These are phyloP conservation scores for Torymus auratus DNA, from an alignment of 2,888 invertebrate genomes.

Conservation along the genomic window DNA sequence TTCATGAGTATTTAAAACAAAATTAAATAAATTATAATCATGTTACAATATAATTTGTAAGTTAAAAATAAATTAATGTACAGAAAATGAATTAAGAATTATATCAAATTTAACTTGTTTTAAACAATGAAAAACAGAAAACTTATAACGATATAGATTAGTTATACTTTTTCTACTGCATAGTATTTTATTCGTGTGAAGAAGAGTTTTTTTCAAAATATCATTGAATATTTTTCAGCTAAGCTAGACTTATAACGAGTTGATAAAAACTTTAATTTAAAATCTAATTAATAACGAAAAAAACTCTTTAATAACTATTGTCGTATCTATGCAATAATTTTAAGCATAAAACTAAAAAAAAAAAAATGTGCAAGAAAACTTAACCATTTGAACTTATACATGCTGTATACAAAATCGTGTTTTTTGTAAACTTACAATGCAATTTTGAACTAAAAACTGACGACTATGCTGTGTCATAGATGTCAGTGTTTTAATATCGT, in stretches of 20 bases:
- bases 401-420: constrained; percentile 25
- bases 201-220: neutral
- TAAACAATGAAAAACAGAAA: neutral
- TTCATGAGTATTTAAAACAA: constrained; percentile 26
- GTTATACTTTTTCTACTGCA: neutral
- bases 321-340: neutral
- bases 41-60: constrained; percentile 1
- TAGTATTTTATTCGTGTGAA: neutral
- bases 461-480: constrained; percentile 16
- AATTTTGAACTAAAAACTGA: constrained; percentile 32
- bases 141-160: neutral
- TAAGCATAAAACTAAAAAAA: constrained; percentile 11
- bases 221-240: constrained; percentile 17
- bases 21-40: constrained; percentile 16
- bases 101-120: neutral
- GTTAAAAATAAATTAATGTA: constrained; percentile 15
- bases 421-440: constrained; percentile 13
- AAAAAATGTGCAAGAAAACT: constrained; percentile 15
- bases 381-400: constrained; percentile 26
- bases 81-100: neutral
- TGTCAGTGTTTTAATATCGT: constrained; percentile 33
- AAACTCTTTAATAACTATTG: constrained; percentile 17
- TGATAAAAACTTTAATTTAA: neutral
- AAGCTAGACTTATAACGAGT: neutral
- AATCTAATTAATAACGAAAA: constrained; percentile 18